Base-by-base conservation (phyloP, 2,797 vertebrate species). In the Buphagus erythrorhynchus region DNA sequence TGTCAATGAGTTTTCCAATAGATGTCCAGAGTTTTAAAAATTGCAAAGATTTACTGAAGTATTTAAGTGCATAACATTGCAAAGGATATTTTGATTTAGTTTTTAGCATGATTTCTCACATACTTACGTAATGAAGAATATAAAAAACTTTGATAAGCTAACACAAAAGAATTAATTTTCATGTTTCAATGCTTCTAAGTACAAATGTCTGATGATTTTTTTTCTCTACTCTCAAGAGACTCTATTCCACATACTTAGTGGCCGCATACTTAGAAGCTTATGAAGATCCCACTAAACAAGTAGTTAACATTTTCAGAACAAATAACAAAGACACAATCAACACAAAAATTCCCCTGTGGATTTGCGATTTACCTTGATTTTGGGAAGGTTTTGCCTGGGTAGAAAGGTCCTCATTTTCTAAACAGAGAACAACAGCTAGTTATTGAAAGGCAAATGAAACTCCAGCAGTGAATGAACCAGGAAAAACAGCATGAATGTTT, bases 321-420 rank as follows among this genome's bases (percentile, higher is more conserved):
- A 91, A 38, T 45, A 82, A 86, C 58, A 49, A 87, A 85, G 72
- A 90, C 13, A 88, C 35, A 81, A 69, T 28, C n/a, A 86, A 79
- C 72, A 86, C 11, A 85, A 83, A 65, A 81, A 73, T 65, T 26
- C 55, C 75, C 90, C 79, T 57, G 31, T 9, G 83, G 36, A 90
- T 78, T 11, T 84, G 72, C 38, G 93, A 94, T 97, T 98, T 98
- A 98, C 98, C 97, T 97, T 97, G 98, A 96, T 93, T 98, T 93
- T 98, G 98, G 61, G 97, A 86, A 93, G 97, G 63, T 96, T 98
- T 98, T 95, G 97, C 49, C 79, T 98, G 98, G 89, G 61, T 97
- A 79, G 98, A 96, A 94, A 97, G 94, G 54, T 98, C 98, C 79
- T 98, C 98, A 82, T 96, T 98, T 97, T 98, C 98, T 98, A 96